Conservation (phyloP, 2,888 invertebrate species). For the Lacanobia wlatinum region DNA sequence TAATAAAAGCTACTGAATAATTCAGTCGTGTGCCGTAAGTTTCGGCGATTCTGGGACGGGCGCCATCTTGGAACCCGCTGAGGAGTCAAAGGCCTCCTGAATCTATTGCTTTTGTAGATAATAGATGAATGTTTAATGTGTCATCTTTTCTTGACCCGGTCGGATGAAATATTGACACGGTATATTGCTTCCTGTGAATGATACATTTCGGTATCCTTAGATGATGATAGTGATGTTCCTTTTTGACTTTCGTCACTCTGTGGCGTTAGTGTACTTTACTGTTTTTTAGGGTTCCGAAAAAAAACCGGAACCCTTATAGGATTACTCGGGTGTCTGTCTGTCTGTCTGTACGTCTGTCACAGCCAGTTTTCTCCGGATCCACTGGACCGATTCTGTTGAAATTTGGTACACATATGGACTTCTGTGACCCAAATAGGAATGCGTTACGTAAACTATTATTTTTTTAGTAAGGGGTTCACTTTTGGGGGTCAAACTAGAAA, state of each 20-base stretch:
- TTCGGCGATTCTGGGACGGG: slow-evolving; percentile 33
- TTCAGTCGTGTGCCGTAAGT: slow-evolving; percentile 57
- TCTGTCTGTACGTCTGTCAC: too few species aligned
- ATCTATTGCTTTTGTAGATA: slow-evolving; percentile 34
- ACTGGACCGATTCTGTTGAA: too few species aligned
- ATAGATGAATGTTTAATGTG: slow-evolving; percentile 35
- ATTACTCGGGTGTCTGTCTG: too few species aligned
- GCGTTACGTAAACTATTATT: too few species aligned
- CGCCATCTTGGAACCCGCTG: slow-evolving; percentile 41
- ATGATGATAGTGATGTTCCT: background rate
- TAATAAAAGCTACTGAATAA: slow-evolving; percentile 66
- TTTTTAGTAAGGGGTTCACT: too few species aligned
- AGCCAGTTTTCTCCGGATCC: too few species aligned
- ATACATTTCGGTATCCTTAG: background rate
- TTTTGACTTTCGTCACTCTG: background rate
- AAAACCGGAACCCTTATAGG: too few species aligned
- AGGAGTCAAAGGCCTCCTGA: slow-evolving; percentile 33
- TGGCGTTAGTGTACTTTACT: too few species aligned
- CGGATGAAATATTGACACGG: slow-evolving; percentile 12
- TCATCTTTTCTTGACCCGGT: background rate
- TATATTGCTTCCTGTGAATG: slow-evolving; percentile 7
- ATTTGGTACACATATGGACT: too few species aligned
- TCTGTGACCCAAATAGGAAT: too few species aligned
- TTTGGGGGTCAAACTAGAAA: too few species aligned
- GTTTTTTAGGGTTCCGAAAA: too few species aligned